phyloP scores from a whole-genome alignment of 2,888 invertebrate genomes.

The Drosophila putrida region DNA sequence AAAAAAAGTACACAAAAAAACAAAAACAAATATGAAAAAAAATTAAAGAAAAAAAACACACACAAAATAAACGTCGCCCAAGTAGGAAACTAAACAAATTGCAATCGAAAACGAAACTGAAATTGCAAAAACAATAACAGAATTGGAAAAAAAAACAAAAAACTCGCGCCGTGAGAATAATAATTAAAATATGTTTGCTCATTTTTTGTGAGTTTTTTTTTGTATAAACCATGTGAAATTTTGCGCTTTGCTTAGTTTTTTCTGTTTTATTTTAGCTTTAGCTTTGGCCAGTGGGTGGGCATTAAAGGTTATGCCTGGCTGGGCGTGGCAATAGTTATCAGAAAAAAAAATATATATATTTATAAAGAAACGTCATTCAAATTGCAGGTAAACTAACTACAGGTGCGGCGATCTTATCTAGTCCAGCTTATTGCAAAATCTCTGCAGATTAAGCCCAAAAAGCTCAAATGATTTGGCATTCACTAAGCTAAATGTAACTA shows the following conservation, averaged over 20 bases:
- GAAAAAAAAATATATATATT: conserved; percentile 23
- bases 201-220: conserved; percentile 27
- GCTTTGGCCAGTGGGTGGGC: conserved; percentile 59
- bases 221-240: conserved; percentile 51
- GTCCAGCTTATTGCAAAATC: conserved; percentile 45
- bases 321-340: conserved; percentile 49
- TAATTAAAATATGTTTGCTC: conserved; percentile 60
- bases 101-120: conserved; percentile 73
- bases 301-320: conserved; percentile 47
- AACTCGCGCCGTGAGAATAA: conserved; percentile 73
- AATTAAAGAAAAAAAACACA: conserved; percentile 1
- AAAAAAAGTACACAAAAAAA: conserved; percentile 22
- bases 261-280: neutral
- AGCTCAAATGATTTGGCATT: conserved; percentile 26
- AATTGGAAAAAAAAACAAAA: conserved; percentile 12
- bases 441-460: conserved; percentile 39
- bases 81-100: conserved; percentile 54
- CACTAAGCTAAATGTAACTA: conserved; percentile 46
- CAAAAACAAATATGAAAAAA: conserved; percentile 9
- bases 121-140: conserved; percentile 35
- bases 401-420: conserved; percentile 60
- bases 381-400: conserved; percentile 30
- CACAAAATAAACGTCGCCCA: conserved; percentile 24
- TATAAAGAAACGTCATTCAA: conserved; percentile 39
- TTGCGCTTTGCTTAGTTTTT: conserved; percentile 3